Base-by-base conservation (phyloP, 1,140 invertebrate genomes). In the Portunus trituberculatus region DNA sequence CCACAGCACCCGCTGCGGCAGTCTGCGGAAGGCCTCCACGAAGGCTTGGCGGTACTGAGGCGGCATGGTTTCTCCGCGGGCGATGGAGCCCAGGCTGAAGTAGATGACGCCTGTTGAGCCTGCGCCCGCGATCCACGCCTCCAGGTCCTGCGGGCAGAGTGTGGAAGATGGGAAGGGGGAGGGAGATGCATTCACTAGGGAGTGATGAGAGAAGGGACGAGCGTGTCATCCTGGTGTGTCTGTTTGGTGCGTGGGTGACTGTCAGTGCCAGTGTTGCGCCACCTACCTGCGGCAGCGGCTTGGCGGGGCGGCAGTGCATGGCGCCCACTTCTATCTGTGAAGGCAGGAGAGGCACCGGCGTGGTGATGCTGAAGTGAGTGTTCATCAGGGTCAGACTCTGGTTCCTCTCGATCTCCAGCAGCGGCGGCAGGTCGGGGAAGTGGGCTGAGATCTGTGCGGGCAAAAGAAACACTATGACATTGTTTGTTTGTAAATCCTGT, bases 1-100 rank as follows among this genome's bases (percentile, higher is more conserved):
- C 96, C 96, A 96, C 39, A 96, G 48, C 32, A 96, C 89, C 20
- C 93, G 52, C 91, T 96, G 96, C 0, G 90, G 39, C 52, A 96
- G 67, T 84, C 48, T 90, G 25, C 91, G 46, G 92, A 96, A 96
- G 20, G 93, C 96, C 45, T 88, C 46, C 2, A 96, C 4, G 45
- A 96, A 94, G 8, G 91, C 25, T 48, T 94, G 28, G 3, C 88
- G 88, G 67, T 91, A 94, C 20, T 48, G 10, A 31, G 12, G 25
- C 12, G 94, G 94, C 94, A 95, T 76, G 20, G 90, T 45, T 10
- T n/a, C 67, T 2, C 94, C 52, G 20, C 46, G 82, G n/a, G 94
- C 45, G 20, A 90, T 52, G 10, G 93, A 82, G 32, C 93, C 93
- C 48, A 94, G 88, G 29, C 93, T 94, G 87, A 94, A 94, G 93